These are phyloP conservation scores for Anableps anableps DNA, from an alignment of 2,797 vertebrate species.

Conservation along the genomic window DNA sequence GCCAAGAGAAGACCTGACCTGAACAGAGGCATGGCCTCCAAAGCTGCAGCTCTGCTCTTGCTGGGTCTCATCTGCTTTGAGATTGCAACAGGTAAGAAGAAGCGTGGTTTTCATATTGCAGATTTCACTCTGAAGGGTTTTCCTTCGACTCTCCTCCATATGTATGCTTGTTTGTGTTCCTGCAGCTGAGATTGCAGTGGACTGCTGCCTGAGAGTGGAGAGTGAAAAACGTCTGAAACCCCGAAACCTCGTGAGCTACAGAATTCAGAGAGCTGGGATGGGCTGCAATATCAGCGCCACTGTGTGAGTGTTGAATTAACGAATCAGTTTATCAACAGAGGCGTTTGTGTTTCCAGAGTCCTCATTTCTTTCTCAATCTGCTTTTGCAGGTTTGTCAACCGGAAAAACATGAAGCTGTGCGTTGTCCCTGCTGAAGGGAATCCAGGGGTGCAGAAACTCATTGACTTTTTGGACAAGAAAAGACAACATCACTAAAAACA, in stretches of 20 bases:
- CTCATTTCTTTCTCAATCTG: background rate
- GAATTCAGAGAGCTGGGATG: constrained; percentile 41
- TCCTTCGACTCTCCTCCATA: background rate
- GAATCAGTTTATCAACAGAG: background rate
- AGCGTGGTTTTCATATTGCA: background rate
- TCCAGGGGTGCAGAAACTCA: constrained; percentile 15
- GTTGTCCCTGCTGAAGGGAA: constrained; percentile 13
- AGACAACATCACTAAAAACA: background rate
- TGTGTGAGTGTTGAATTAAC: constrained; percentile 40
- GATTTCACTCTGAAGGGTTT: background rate
- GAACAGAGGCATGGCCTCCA: constrained; percentile 53
- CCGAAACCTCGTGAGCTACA: constrained; percentile 12
- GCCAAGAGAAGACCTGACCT: constrained; percentile 3
- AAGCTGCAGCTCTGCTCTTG: constrained; percentile 53
- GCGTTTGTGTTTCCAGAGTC: background rate
- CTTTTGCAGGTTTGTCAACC: constrained; percentile 47
- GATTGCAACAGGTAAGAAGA: constrained; percentile 47
- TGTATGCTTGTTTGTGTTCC: background rate
- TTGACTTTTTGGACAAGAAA: constrained; percentile 1
- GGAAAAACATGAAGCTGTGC: constrained; percentile 14
- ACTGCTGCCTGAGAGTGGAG: constrained; percentile 53
- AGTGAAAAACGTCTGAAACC: constrained; percentile 4
- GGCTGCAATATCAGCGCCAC: constrained; percentile 61
- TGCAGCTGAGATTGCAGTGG: constrained; percentile 45
- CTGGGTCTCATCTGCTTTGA: constrained; percentile 48